Evolutionary conservation across 2,113 vertebrate genomes (phyloP).

Genomic region (Equus quagga): DNA sequence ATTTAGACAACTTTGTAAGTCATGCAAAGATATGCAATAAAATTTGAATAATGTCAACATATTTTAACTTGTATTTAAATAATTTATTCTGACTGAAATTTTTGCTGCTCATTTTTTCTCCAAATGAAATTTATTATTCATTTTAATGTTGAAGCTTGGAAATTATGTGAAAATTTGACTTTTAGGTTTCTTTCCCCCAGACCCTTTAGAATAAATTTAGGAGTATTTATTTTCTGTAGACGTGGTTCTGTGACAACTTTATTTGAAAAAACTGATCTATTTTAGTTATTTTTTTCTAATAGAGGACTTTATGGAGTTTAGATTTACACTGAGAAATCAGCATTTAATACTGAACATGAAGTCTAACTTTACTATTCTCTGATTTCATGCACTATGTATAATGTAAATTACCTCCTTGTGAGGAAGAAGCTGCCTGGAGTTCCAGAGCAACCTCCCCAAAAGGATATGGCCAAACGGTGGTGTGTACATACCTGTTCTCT

Average conservation of each 20-base stretch:
- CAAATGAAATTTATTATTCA: conserved; percentile 4
- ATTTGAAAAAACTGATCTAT: not conserved
- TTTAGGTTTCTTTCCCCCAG: not conserved
- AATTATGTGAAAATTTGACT: not conserved
- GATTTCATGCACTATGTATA: not conserved
- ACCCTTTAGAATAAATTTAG: not conserved
- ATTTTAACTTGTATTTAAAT: conserved; percentile 31
- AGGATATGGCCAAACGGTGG: not conserved
- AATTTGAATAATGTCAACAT: not conserved
- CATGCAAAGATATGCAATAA: not conserved
- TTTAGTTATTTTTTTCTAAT: not conserved
- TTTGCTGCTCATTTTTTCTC: conserved; percentile 18
- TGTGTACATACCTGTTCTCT: not conserved
- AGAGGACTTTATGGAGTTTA: conserved; percentile 18
- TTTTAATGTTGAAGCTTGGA: not conserved
- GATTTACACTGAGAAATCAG: conserved; percentile 1
- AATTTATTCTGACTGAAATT: conserved; percentile 16
- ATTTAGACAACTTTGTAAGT: not conserved
- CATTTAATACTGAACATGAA: conserved; percentile 26
- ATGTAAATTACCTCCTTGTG: not conserved
- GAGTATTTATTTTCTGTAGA: not conserved
- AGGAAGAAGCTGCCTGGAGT: not conserved
- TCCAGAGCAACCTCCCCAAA: not conserved
- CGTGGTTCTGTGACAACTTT: not conserved
- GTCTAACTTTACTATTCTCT: not conserved